Evolutionary conservation across 2,888 invertebrate species (phyloP), one percentile per base, ranked within the genome.

Genomic region (Lasioglossum lativentre): DNA sequence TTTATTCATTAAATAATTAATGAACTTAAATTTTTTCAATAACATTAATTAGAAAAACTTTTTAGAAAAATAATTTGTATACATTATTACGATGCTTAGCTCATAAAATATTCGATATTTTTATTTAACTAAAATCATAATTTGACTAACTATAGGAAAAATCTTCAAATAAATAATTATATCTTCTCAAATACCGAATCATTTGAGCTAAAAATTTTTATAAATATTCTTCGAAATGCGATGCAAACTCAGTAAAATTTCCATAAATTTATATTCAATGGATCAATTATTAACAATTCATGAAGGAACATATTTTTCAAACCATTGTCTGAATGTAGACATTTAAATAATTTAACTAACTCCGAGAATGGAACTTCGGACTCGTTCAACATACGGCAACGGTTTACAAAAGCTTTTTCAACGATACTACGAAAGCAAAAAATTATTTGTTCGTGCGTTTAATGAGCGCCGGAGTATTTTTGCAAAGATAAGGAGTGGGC

Each of bases 351-450:
- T 79, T 75, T 78, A 79, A 85, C 4, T 14, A 30, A 40, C 10
- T 5, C 5, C 3, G 0, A 30, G 0, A 16, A 14, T 23, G 16
- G 40, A 12, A 19, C 12, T 4, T 40, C 3, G 4, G 10, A 56
- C 0, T 0, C 16, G 34, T 23, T 23, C 2, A 23, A 12, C 2
- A 14, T 8, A 6, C 0, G 42, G 8, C 4, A 34, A 42, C 1
- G 1, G 30, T 52, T 4, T 14, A 2, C n/a, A 4, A 16, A 34
- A 19, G 14, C 12, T 38, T 23, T 23, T 47, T 63, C 45, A 40
- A 56, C 8, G 3, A 38, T 71, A 85, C 0, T 81, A 86, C 66
- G 16, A 85, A 71, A 86, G 16, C 23, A 85, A 75, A 2, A 4
- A 3, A 19, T 2, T 34, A 8, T 42, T 8, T 1, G 40, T 42